Evolutionary conservation across 2,113 vertebrate species (phyloP).

Genomic region (Lagopus muta): DNA sequence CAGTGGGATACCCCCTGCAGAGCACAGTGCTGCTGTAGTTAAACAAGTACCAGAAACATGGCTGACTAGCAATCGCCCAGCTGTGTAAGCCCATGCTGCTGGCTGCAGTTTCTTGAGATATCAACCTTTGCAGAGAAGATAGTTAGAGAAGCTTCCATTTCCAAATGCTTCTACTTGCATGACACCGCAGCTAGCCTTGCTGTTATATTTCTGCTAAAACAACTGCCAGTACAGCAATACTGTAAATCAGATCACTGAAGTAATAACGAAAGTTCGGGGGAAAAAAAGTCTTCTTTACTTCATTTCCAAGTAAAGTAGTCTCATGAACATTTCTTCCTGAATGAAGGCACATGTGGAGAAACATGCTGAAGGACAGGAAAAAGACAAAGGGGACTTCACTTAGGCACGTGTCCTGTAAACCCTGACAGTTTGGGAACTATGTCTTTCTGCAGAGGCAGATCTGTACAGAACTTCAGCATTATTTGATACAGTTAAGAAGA

Average conservation of each 20-base stretch:
- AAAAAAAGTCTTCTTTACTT: background rate
- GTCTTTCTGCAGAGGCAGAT: background rate
- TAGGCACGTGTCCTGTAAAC: background rate
- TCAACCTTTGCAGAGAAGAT: background rate
- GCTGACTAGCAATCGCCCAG: background rate
- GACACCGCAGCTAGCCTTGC: background rate
- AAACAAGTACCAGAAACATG: background rate
- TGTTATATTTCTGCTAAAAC: background rate
- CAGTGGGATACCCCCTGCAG: background rate
- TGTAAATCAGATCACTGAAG: background rate
- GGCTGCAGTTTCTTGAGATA: background rate
- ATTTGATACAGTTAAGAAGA: background rate
- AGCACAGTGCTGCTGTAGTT: background rate
- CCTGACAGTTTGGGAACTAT: background rate
- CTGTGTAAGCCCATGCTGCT: background rate
- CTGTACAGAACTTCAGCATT: background rate
- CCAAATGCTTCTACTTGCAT: rapidly evolving
- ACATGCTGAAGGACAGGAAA: background rate
- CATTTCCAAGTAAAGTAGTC: background rate
- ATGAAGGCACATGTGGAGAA: background rate
- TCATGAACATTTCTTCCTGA: background rate
- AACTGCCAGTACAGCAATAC: rapidly evolving
- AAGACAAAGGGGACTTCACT: background rate
- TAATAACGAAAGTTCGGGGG: background rate
- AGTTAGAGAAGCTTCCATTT: background rate